Evolutionary conservation across 2,888 invertebrate genomes (phyloP).

Genomic region (Drosophila barbarae): DNA sequence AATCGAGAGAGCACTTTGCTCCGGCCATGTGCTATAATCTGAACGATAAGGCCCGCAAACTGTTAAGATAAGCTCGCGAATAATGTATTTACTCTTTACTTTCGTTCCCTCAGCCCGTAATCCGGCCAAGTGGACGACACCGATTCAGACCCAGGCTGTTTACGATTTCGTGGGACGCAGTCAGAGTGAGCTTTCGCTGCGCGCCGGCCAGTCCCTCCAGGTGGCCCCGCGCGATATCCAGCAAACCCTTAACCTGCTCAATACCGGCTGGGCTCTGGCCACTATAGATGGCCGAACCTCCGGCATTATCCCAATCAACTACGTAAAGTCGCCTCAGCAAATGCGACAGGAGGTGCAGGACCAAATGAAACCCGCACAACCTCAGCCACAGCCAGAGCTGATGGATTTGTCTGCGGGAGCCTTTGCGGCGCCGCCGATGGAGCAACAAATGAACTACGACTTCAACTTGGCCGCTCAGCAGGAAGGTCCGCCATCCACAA

Average conservation of each 20-base stretch:
- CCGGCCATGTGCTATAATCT: conserved; percentile 41
- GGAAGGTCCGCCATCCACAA: conserved; percentile 64
- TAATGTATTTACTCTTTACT: conserved; percentile 23
- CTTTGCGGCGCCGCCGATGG: conserved; percentile 65
- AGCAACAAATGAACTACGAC: conserved; percentile 60
- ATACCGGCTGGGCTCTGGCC: conserved; percentile 86
- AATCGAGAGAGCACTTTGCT: conserved; percentile 56
- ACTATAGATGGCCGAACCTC: conserved; percentile 82
- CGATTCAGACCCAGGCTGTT: conserved; percentile 84
- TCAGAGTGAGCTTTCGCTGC: conserved; percentile 88
- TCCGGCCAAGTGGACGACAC: conserved; percentile 85
- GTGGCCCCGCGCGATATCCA: conserved; percentile 93
- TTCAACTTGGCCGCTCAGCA: conserved; percentile 59
- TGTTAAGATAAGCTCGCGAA: conserved; percentile 49
- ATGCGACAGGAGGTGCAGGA: conserved; percentile 63
- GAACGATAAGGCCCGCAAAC: conserved; percentile 37
- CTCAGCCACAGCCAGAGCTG: conserved; percentile 63
- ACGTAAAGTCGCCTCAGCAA: conserved; percentile 79
- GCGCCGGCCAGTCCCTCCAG: conserved; percentile 87
- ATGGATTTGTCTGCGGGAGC: conserved; percentile 68
- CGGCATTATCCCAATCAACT: conserved; percentile 85
- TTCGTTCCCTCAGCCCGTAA: conserved; percentile 81
- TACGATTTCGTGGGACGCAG: conserved; percentile 88
- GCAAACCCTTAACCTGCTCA: conserved; percentile 82
- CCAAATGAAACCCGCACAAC: conserved; percentile 12